Percentiles rank a stretch among this genome's conserved stretches.
Evolutionary conservation across 2,797 vertebrate species (phyloP).

Genomic region (Vespertilio murinus): DNA sequence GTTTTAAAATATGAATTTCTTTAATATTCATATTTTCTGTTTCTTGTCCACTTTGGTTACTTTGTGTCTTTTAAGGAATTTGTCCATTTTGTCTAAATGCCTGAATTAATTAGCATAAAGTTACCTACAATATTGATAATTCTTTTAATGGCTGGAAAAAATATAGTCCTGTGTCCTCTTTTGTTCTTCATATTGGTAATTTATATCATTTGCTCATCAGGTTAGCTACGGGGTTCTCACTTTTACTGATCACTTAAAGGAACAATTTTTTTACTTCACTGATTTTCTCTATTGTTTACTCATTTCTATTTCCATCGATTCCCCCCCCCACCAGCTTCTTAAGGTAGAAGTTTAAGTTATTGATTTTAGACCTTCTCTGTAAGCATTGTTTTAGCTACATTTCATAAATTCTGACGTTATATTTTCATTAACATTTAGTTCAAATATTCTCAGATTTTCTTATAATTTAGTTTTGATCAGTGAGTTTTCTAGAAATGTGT

Average conservation of each 20-base stretch:
- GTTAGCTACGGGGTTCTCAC: background rate
- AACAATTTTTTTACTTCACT: constrained; percentile 47
- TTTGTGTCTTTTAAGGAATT: constrained; percentile 69
- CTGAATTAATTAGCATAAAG: constrained; percentile 55
- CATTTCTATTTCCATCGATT: constrained; percentile 36
- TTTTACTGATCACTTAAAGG: constrained; percentile 40
- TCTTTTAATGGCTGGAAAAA: constrained; percentile 49
- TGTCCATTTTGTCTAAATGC: constrained; percentile 68
- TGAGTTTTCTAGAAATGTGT: constrained; percentile 54
- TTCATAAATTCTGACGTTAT: constrained; percentile 39
- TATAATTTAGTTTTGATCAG: constrained; percentile 60
- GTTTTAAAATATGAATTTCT: constrained; percentile 61
- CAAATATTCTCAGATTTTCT: constrained; percentile 36
- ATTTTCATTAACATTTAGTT: constrained; percentile 52
- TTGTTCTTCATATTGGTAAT: constrained; percentile 40
- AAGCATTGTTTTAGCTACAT: constrained; percentile 30
- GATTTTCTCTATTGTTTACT: constrained; percentile 33
- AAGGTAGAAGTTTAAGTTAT: constrained; percentile 30
- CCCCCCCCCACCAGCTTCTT: constrained; percentile 29
- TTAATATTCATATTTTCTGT: constrained; percentile 61
- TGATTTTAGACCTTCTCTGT: constrained; percentile 45
- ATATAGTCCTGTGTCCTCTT: constrained; percentile 40
- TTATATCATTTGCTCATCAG: constrained; percentile 29
- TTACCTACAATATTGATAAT: constrained; percentile 53
- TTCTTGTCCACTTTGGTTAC: constrained; percentile 64